Evolutionary conservation across 2,888 invertebrate species (phyloP), one percentile per base, ranked within the genome.

Genomic region (Pocota personata): DNA sequence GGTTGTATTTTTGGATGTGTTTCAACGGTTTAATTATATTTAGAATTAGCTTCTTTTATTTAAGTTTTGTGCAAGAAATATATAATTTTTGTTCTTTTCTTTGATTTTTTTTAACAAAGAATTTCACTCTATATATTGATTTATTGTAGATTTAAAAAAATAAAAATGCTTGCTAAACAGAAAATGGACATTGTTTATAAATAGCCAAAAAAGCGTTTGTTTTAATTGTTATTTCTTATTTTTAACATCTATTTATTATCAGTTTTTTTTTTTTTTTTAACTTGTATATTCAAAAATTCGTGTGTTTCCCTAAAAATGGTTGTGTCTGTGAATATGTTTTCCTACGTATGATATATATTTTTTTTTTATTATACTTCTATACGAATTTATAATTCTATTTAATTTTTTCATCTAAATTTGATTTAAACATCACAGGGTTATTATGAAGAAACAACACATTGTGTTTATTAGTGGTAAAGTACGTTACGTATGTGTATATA

Each of bases 361-460:
- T 16, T 48, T 32, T 69, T 24, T 12, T 6, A 12, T 16, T 32
- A n/a, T n/a, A 55, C 8, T 21, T 58, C 10, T 37, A 24, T 24
- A 46, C 35, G 16, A 43, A 64, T 43, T 75, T 64, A 55, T 32
- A 55, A 64, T 55, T 75, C 62, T 64, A 76, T 16, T 57, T 64
- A 32, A 24, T 27, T 46, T 43, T 62, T 64, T 46, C 57, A 19
- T 46, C 52, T 78, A 64, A 71, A 76, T 79, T 84, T 84, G 62
- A 84, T 84, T 84, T 71, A 71, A 66, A 71, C 79, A 84, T 84
- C 84, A 84, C 84, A 84, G 84, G 71, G 75, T 83, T 83, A 77
- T 82, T 76, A 66, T 75, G 62, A 73, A 84, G 57, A 79, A 75
- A 78, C 72, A 84, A 69, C 67, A 79, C 79, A 55, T 55, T 75